phyloP scores from a whole-genome alignment of 1,140 invertebrate species.

The Pseudomyrmex flavicornis region DNA sequence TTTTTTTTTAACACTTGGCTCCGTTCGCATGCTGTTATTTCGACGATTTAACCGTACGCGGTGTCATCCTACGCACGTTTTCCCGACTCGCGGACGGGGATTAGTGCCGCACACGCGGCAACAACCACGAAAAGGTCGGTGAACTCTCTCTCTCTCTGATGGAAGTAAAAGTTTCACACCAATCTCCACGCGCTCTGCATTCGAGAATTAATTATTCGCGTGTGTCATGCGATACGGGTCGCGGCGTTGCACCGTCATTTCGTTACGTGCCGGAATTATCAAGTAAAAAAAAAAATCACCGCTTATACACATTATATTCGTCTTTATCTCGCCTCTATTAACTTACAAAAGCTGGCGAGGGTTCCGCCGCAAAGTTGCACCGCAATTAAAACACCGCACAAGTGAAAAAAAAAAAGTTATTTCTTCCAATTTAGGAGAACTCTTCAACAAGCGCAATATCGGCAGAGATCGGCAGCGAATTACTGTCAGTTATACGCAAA shows the following conservation, averaged over 20 bases:
- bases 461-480: no score
- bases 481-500: no score
- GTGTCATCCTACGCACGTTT: conserved; percentile 38
- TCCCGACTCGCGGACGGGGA: conserved; percentile 18
- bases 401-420: neutral
- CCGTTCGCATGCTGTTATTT: conserved; percentile 34
- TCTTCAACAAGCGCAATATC: no score
- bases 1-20: neutral
- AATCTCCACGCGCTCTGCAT: conserved; percentile 2
- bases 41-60: conserved; percentile 39
- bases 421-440: neutral
- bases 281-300: conserved; percentile 29
- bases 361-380: neutral
- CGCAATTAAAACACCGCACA: neutral
- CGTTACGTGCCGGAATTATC: conserved; percentile 16
- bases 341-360: neutral
- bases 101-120: conserved; percentile 17
- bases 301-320: neutral
- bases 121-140: conserved; percentile 19
- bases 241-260: neutral
- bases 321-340: neutral
- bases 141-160: conserved; percentile 26
- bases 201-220: conserved; percentile 44
- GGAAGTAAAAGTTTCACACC: conserved; percentile 49
- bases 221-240: conserved; percentile 2